Conservation (phyloP, 2,888 invertebrate genomes). For the Koerneria pararmatus region DNA sequence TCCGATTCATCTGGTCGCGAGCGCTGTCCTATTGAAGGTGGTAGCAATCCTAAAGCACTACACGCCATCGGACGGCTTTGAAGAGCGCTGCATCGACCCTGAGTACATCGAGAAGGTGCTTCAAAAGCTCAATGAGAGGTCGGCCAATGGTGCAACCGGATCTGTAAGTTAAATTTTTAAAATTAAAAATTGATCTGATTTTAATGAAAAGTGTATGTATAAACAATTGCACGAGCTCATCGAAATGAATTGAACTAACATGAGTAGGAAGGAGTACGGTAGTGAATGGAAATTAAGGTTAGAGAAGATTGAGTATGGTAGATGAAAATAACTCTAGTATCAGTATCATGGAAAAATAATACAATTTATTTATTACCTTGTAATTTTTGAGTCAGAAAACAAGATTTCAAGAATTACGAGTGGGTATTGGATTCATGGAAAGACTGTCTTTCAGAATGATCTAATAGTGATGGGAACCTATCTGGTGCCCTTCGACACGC, state of each 20-base stretch:
- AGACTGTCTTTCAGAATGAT: constrained; percentile 36
- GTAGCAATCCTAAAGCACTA: constrained; percentile 56
- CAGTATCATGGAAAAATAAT: no score
- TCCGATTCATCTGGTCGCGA: neutral
- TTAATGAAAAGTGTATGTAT: no score
- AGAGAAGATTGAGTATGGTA: no score
- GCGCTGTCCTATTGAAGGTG: constrained; percentile 31
- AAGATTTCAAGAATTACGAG: neutral
- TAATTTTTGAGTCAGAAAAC: neutral
- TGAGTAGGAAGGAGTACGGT: no score
- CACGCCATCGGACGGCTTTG: constrained; percentile 52
- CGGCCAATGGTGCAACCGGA: constrained; percentile 31
- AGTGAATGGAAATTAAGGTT: no score
- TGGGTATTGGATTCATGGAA: neutral
- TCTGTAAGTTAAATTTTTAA: constrained; percentile 23
- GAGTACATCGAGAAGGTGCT: constrained; percentile 47
- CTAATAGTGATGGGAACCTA: constrained; percentile 51
- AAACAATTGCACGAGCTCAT: neutral
- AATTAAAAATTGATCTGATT: constrained; percentile 8
- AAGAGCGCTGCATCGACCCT: constrained; percentile 41
- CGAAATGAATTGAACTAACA: no score
- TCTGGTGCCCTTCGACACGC: constrained; percentile 46
- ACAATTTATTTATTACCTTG: no score
- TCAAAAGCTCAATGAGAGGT: constrained; percentile 40
- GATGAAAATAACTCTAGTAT: no score